Conservation (phyloP, 2,888 invertebrate species). For the Himalopsyche japonica region DNA sequence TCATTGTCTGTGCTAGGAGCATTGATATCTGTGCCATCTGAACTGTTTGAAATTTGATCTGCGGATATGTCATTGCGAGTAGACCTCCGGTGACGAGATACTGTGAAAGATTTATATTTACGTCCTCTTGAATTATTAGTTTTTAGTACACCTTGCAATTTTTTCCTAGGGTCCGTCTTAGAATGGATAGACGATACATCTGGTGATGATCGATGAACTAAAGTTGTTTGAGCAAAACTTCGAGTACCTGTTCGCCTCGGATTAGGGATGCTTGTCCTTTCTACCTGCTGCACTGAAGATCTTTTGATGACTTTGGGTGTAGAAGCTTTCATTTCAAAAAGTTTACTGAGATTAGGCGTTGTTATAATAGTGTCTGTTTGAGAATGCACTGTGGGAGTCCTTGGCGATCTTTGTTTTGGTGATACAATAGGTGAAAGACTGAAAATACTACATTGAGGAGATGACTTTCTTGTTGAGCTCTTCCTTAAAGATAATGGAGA, state of each 20-base stretch:
- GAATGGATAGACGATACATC: not conserved
- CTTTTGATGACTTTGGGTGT: conserved; percentile 29
- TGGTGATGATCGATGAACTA: not conserved
- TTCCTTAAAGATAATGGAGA: not conserved
- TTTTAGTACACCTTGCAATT: not conserved
- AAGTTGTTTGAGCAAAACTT: not conserved
- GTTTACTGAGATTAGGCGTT: conserved; percentile 34
- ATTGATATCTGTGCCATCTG: conserved; percentile 42
- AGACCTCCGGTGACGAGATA: not conserved
- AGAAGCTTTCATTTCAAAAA: conserved; percentile 35
- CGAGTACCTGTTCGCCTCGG: not conserved
- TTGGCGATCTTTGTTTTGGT: conserved; percentile 21
- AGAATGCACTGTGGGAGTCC: conserved; percentile 7
- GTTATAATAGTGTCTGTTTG: conserved; percentile 22
- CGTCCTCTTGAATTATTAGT: not conserved
- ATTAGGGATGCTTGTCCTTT: not conserved
- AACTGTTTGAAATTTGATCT: conserved; percentile 43
- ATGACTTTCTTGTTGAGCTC: not conserved
- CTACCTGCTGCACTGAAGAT: conserved; percentile 9
- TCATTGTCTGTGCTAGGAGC: conserved; percentile 41
- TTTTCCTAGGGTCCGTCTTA: conserved; percentile 18
- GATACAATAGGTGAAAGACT: conserved; percentile 37
- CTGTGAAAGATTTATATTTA: not conserved
- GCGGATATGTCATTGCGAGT: conserved; percentile 35
- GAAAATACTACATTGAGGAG: conserved; percentile 5